Conservation (phyloP, 2,113 vertebrate species). For the Chlorodrepanis virens region DNA sequence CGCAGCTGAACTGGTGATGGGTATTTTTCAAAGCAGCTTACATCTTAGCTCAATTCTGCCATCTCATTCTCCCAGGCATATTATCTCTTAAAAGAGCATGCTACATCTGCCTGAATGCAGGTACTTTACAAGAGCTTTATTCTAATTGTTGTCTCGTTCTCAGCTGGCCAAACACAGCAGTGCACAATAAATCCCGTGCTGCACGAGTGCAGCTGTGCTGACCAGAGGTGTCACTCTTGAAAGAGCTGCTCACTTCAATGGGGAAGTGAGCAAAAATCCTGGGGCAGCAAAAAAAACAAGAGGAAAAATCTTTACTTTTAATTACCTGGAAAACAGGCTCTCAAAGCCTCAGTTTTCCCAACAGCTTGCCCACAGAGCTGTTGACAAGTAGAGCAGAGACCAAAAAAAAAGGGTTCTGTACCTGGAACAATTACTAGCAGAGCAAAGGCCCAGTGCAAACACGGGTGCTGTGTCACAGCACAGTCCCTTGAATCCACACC, state of each 20-base stretch:
- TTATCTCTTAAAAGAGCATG: neutral
- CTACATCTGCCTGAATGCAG: neutral
- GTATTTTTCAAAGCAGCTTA: neutral
- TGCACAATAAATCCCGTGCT: neutral
- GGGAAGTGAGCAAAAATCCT: conserved; percentile 9
- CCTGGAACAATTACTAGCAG: neutral
- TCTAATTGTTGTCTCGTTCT: neutral
- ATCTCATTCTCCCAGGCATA: neutral
- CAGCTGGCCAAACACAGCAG: neutral
- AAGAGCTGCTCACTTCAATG: neutral
- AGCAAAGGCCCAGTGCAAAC: neutral
- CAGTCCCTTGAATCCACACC: neutral
- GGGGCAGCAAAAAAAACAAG: neutral
- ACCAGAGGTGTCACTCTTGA: neutral
- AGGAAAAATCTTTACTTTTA: conserved; percentile 58
- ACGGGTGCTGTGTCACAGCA: neutral
- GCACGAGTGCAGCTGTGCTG: neutral
- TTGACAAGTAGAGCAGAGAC: neutral
- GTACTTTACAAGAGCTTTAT: neutral
- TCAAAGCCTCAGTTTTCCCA: neutral
- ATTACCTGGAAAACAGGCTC: conserved; percentile 39
- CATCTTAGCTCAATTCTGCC: neutral
- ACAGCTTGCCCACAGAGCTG: neutral
- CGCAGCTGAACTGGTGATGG: neutral
- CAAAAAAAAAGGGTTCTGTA: neutral